Evolutionary conservation across 2,797 vertebrate species (phyloP), one percentile per base, ranked within the genome.

Genomic region (Pseudomugil tenellus): DNA sequence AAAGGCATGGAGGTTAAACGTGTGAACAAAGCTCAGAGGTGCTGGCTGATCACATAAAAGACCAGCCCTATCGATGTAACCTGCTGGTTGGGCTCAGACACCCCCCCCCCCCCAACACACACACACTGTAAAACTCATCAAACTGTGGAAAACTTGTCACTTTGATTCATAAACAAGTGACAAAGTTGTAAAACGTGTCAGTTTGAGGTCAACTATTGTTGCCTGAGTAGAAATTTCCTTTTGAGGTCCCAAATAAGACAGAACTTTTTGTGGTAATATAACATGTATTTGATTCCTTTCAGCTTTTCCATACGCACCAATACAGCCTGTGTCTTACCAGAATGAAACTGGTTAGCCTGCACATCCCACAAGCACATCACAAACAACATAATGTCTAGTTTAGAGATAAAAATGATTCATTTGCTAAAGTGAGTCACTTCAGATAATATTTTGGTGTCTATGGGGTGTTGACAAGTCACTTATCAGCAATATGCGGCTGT

Each of bases 1-100:
- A 80, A 81, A 66, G 67, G 70, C 61, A 70, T 0, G 0, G 66
- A 77, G 65, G 72, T 72, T 74, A 67, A 82, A 86, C 63, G 77
- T 76, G 25, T 63, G 72, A 77, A 69, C 69, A 79, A 67, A 76
- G 74, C 70, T 67, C 66, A 52, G 72, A 62, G 31, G 58, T 60
- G 58, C 60, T 21, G 34, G 53, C 55, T 58, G 43, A 68, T 53
- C 65, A 63, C 51, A 48, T 12, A 17, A 11, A 57, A 51, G 49
- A 51, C 67, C 58, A 16, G 31, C 12, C n/a, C 26, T 37, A 43
- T 56, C 23, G 0, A 43, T 51, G 23, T 12, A 63, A 67, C 63
- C 35, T 68, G 34, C 48, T 64, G 48, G 46, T 41, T 60, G 25
- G n/a, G 31, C 46, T 19, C 6, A 23, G 25, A 23, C 43, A 21